Evolutionary conservation across 2,113 vertebrate species (phyloP).

Genomic region (Dolichotis patagonum): DNA sequence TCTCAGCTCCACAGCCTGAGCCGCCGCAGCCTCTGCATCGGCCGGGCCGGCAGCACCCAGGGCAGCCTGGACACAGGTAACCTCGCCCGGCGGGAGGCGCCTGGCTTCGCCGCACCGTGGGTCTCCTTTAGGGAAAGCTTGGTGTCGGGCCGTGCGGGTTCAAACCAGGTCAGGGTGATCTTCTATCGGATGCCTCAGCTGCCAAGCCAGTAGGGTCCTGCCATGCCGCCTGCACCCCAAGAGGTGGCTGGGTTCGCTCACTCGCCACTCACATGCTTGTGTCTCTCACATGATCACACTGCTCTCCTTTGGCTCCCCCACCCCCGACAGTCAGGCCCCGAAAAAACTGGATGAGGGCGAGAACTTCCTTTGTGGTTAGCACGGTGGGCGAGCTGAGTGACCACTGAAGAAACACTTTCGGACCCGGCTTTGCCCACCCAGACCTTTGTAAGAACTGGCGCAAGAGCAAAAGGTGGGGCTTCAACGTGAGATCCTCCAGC

Average conservation of each 20-base stretch:
- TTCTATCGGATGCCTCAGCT: not conserved
- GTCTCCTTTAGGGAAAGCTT: not conserved
- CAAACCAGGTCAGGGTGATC: not conserved
- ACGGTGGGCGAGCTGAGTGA: too few species aligned
- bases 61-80: slow-evolving; percentile 97
- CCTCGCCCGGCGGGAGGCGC: not conserved
- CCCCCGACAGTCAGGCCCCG: not conserved
- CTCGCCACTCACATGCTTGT: too few species aligned
- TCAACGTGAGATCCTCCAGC: not conserved
- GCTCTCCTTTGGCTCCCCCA: not conserved
- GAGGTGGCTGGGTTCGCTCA: not conserved
- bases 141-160: not conserved
- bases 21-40: slow-evolving; percentile 96
- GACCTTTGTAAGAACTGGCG: not conserved
- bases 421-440: not conserved
- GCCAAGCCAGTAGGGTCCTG: not conserved
- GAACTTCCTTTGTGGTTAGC: not conserved
- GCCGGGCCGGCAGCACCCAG: slow-evolving; percentile 96
- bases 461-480: not conserved
- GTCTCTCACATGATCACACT: too few species aligned
- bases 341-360: not conserved
- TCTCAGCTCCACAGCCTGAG: slow-evolving; percentile 96
- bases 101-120: fast-evolving
- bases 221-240: not conserved
- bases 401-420: not conserved